Evolutionary conservation across 1,140 invertebrate genomes (phyloP).

Genomic region (Aphis gossypii): DNA sequence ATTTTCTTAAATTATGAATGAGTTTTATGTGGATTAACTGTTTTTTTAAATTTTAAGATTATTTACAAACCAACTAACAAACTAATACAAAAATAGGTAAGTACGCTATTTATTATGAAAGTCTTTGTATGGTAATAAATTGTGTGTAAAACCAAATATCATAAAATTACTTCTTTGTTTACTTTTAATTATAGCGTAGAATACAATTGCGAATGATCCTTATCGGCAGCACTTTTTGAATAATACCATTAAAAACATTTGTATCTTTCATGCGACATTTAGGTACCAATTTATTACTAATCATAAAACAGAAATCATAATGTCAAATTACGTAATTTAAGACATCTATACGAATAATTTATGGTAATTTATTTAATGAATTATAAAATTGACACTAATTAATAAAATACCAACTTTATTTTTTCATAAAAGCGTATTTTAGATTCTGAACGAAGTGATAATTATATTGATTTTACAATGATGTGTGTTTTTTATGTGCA

Average conservation of each 20-base stretch:
- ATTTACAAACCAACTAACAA: background rate
- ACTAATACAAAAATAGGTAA: background rate
- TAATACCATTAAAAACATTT: background rate
- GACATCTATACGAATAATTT: too few species aligned
- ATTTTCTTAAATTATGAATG: background rate
- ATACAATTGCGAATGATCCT: background rate
- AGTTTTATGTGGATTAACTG: background rate
- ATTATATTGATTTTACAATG: too few species aligned
- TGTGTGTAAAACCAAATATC: background rate
- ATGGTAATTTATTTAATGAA: too few species aligned
- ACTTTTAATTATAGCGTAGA: too few species aligned
- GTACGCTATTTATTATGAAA: background rate
- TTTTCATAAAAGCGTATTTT: too few species aligned
- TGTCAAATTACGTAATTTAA: too few species aligned
- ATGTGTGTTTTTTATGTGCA: too few species aligned
- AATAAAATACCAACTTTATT: too few species aligned
- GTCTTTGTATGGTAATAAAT: too few species aligned
- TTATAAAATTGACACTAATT: too few species aligned
- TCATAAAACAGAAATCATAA: background rate
- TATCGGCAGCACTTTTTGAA: background rate
- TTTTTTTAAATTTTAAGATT: background rate
- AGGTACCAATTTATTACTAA: background rate
- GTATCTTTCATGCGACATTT: background rate
- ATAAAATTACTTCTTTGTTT: background rate
- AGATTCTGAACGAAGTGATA: too few species aligned